Base-by-base conservation (phyloP, 2,888 invertebrate species). In the Pristionchus fissidentatus region DNA sequence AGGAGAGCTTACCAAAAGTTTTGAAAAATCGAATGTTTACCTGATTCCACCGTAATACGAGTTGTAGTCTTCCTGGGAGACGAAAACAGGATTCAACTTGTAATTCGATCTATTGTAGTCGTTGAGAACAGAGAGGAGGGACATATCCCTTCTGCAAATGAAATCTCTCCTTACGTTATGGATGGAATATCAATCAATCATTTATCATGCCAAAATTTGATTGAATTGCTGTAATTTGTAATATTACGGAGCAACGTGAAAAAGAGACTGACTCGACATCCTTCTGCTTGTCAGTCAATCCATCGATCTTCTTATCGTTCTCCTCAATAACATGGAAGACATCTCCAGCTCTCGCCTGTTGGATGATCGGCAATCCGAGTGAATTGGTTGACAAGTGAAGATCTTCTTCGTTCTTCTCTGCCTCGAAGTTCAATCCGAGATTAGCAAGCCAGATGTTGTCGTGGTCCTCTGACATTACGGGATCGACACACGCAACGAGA, bases 401-500 rank as follows among this genome's bases (percentile, higher is more conserved):
- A 22, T 89, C 87, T 85, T 87, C 87, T 15, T 84, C 84, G 0
- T 1, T 49, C 43, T 43, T 35, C 3, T 85, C 80, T 19, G 87
- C 87, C 32, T 86, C 83, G 55, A 85, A 83, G 75, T 90, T 90
- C 77, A 88, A 84, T 38, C 90, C 90, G 10, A 90, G 84, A 84
- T 88, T 88, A 22, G 88, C 87, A 32, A 90, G 66, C 90, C 90
- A 90, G 70, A 89, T 87, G 84, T 90, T 90, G 60, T 89, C 88
- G 57, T 87, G 86, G 84, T 90, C 89, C 32, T 86, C 87, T 8
- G 89, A 89, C 89, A 90, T 89, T 8, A 89, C 90, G 0, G 91
- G 91, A 77, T 90, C 90, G 4, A 90, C 90, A 83, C 91, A 91
- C 10, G 90, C 88, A 15, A 91, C 91, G 57, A 91, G 87, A 29